phyloP scores from a whole-genome alignment of 2,797 vertebrate species.

The Alosa sapidissima region DNA sequence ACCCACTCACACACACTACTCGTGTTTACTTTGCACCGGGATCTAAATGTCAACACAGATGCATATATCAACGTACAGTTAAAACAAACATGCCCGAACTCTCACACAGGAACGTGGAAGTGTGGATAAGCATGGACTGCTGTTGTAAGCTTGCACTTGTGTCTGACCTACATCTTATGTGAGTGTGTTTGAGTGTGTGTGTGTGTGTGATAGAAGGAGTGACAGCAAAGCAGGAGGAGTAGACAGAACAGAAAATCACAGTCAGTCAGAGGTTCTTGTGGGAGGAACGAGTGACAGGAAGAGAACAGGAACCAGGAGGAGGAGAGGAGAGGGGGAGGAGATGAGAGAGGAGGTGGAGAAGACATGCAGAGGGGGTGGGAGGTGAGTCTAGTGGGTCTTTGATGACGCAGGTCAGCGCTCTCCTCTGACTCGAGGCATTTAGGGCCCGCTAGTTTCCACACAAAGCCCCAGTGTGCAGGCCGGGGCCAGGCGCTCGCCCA shows the following conservation, averaged over 20 bases:
- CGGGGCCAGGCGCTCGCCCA: constrained; percentile 41
- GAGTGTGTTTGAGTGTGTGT: neutral
- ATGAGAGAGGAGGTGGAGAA: neutral
- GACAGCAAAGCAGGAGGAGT: too few relatives aligned
- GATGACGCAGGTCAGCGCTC: neutral
- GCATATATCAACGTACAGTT: too few relatives aligned
- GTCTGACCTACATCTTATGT: neutral
- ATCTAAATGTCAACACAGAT: too few relatives aligned
- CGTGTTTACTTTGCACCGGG: too few relatives aligned
- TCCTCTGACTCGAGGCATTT: constrained; percentile 28
- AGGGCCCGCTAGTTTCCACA: constrained; percentile 28
- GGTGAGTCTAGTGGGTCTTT: neutral
- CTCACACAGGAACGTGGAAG: too few relatives aligned
- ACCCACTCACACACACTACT: neutral
- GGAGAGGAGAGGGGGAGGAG: neutral
- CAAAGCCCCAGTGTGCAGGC: constrained; percentile 52
- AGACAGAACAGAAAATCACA: neutral
- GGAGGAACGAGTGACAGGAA: neutral
- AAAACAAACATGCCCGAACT: too few relatives aligned
- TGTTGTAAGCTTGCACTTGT: too few relatives aligned
- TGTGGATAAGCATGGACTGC: too few relatives aligned
- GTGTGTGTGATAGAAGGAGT: neutral
- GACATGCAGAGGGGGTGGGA: neutral
- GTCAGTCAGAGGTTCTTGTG: neutral
- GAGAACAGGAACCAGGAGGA: neutral